These are phyloP conservation scores for Rotaria macrura DNA, from an alignment of 2,888 invertebrate genomes.

Conservation along the genomic window DNA sequence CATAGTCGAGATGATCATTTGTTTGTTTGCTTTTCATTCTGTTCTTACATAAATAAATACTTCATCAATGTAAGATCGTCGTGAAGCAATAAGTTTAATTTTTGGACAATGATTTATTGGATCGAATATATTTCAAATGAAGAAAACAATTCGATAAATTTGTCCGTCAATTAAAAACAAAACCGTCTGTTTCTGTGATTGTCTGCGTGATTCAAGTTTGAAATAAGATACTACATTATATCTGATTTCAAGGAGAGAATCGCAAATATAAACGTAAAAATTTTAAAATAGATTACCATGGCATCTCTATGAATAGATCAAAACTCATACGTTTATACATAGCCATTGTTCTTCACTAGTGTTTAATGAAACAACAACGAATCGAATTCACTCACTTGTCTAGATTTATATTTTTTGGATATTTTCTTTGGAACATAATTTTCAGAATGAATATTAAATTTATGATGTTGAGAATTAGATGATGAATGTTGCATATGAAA, in stretches of 20 bases:
- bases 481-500: conserved; percentile 65
- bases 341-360: no score
- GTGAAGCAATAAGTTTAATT: neutral
- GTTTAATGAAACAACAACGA: no score
- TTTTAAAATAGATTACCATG: no score
- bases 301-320: no score
- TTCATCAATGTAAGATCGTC: neutral
- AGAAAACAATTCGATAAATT: neutral
- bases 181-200: no score
- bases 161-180: neutral
- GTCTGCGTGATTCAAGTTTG: no score
- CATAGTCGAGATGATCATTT: no score
- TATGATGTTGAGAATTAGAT: neutral
- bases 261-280: no score
- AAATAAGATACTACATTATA: no score
- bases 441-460: neutral
- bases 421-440: neutral
- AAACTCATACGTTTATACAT: no score
- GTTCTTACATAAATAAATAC: neutral
- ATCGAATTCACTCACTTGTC: neutral
- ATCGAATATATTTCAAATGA: neutral
- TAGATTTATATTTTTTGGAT: neutral
- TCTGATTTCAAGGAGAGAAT: no score
- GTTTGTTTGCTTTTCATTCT: conserved; percentile 1
- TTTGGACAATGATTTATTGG: neutral